Base-by-base conservation (phyloP, 2,888 invertebrate species). In the Cheilosia vulpina region DNA sequence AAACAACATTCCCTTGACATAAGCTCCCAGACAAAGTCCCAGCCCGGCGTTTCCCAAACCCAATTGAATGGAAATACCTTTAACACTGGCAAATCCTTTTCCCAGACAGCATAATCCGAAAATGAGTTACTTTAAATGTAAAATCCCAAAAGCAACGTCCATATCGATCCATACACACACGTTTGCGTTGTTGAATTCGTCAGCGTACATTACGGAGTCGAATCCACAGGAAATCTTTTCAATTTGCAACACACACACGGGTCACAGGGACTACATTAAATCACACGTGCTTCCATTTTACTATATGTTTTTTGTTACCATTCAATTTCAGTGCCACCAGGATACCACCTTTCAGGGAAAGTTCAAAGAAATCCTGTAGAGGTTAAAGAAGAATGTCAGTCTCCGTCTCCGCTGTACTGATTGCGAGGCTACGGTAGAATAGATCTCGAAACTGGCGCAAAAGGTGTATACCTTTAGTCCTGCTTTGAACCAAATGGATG, bases 281-380 rank as follows among this genome's bases (percentile, higher is more conserved):
- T 76, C 81, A 76, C 81, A 81, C 76, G 76, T 81, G 69, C 80
- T 71, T 38, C 45, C 58, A 63, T 47, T 69, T 63, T 43, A 45
- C n/a, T 27, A 17, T 27, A 4, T 5, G 15, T 41, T 43, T 58
- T 19, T 60, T 41, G 50, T 38, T 27, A n/a, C 24, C 17, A 17
- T 17, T 47, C 41, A n/a, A 62, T 73, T 60, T 53, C 15, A 47
- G 13, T 43, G 68, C 31, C 57, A 45, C 43, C 57, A 78, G 57
- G 57, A 41, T 38, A 7, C 53, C 45, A 27, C 31, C 50, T 62
- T 58, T 65, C 72, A 72, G 13, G 31, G 24, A 65, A 73, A 52
- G 79, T 73, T 78, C 78, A 78, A 78, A 78, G 78, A 43, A 65
- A 55, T 45, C 55, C 62, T 45, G 17, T 24, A 45, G 53, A 72